These are phyloP conservation scores for Papilio xuthus DNA, from an alignment of 1,140 invertebrate genomes.

Conservation along the genomic window DNA sequence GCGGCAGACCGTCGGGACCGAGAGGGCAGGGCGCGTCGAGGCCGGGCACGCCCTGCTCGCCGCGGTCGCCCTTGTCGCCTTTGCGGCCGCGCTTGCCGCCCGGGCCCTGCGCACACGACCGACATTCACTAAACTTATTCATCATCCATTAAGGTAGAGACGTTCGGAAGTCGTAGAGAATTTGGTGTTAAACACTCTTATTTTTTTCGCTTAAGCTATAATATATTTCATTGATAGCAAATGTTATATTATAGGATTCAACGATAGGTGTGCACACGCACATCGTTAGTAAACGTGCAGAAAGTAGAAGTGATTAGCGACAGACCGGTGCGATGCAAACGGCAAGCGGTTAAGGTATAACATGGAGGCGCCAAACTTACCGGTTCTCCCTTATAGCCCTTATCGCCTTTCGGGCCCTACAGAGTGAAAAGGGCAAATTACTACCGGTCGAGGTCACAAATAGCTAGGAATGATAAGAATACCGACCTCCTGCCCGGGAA, in stretches of 20 bases:
- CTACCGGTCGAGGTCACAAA: neutral
- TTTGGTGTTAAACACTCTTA: too few species aligned
- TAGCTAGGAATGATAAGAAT: neutral
- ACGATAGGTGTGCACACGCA: neutral
- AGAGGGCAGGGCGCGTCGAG: constrained; percentile 98
- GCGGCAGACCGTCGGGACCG: constrained; percentile 95
- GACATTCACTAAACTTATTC: neutral
- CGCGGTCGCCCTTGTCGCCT: constrained; percentile 95
- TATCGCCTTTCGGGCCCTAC: constrained; percentile 93
- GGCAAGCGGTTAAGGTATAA: constrained; percentile 24
- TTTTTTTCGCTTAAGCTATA: too few species aligned
- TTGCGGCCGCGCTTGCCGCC: constrained; percentile 94
- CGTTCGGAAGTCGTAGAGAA: too few species aligned
- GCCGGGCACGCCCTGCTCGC: constrained; percentile 97
- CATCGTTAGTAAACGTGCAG: constrained; percentile 30
- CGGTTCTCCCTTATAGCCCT: constrained; percentile 92
- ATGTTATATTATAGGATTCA: neutral
- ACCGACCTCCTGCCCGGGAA: constrained; percentile 92
- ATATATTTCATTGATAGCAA: neutral
- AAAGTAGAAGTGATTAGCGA: constrained; percentile 40
- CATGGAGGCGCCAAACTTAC: constrained; percentile 83
- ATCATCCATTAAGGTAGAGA: neutral
- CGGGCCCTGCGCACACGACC: constrained; percentile 85
- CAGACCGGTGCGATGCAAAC: constrained; percentile 34
- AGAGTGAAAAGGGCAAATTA: constrained; percentile 54